Conservation (phyloP, 2,113 vertebrate genomes). For the Petaurus breviceps region DNA sequence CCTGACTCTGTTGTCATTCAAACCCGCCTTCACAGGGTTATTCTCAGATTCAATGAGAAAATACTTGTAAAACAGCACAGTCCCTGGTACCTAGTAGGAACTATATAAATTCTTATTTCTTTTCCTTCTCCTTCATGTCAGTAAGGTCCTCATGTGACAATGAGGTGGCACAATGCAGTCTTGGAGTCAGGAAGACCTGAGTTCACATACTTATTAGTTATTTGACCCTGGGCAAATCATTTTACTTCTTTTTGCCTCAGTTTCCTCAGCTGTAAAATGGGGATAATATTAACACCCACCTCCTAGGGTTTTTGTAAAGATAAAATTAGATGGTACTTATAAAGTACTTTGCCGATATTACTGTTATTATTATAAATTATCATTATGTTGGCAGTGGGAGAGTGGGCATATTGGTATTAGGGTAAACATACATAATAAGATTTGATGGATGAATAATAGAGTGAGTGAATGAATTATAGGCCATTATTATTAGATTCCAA, state of each 20-base stretch:
- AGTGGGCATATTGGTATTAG: background rate
- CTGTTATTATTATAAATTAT: background rate
- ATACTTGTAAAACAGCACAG: background rate
- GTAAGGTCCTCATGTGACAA: background rate
- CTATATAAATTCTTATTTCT: background rate
- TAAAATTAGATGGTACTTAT: background rate
- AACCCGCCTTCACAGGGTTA: background rate
- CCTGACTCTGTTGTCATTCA: fast-evolving
- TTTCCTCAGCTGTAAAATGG: background rate
- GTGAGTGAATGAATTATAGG: fast-evolving
- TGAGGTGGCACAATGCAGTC: background rate
- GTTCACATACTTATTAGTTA: background rate
- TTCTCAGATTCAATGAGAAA: background rate
- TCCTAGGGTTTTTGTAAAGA: background rate
- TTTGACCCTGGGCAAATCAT: background rate
- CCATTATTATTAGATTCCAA: fast-evolving
- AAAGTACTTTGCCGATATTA: background rate
- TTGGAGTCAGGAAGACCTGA: background rate
- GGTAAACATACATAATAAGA: fast-evolving
- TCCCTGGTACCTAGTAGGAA: background rate
- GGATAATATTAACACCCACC: background rate
- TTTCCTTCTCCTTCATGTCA: background rate
- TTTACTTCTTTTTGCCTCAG: background rate
- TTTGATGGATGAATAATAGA: fast-evolving
- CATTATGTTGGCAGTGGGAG: background rate